Base-by-base conservation (phyloP, 2,113 vertebrate genomes). In the Nothoprocta perdicaria region DNA sequence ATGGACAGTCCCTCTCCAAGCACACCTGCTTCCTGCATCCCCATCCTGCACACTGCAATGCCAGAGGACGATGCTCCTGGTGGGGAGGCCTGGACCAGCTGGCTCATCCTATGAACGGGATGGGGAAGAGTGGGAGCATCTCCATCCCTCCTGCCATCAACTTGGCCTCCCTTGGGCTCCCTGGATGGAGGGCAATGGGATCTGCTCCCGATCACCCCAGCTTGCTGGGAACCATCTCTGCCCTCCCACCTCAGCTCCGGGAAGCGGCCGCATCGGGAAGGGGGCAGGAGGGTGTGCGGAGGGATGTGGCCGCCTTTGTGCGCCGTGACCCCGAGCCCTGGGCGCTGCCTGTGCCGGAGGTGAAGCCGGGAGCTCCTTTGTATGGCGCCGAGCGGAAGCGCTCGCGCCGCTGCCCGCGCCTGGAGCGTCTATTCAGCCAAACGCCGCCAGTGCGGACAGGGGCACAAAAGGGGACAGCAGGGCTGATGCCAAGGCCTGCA, bases 401-500 rank as follows among this genome's bases (percentile, higher is more conserved):
- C 3, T 48, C 41, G 7, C 52, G 67, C 78, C 46, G 45, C 74
- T 26, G 74, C 71, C 62, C 86, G 81, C 24, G 0, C 75, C 82
- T 65, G 31, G 75, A 71, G 89, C 58, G 6, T 1, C 63, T 82
- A 82, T 26, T 52, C 67, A 80, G 82, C 82, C 87, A 73, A 85
- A 87, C 2, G 2, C 73, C 66, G 65, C 65, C 6, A 1, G 65
- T 24, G 52, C 1, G 1, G 71, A 45, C 21, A 63, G 83, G 73
- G 55, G 73, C 0, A 0, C 65, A 72, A 50, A 24, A 45, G 38
- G 77, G 27, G 38, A 90, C 80, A 31, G 57, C 52, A 50, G 26
- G 52, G 35, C 15, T 75, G 38, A 23, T 16, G 31, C 0, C 1
- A 46, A 67, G 0, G 0, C 73, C 82, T 18, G n/a, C 1, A 0